phyloP scores from a whole-genome alignment of 2,113 vertebrate genomes.

The Pedetes capensis region DNA sequence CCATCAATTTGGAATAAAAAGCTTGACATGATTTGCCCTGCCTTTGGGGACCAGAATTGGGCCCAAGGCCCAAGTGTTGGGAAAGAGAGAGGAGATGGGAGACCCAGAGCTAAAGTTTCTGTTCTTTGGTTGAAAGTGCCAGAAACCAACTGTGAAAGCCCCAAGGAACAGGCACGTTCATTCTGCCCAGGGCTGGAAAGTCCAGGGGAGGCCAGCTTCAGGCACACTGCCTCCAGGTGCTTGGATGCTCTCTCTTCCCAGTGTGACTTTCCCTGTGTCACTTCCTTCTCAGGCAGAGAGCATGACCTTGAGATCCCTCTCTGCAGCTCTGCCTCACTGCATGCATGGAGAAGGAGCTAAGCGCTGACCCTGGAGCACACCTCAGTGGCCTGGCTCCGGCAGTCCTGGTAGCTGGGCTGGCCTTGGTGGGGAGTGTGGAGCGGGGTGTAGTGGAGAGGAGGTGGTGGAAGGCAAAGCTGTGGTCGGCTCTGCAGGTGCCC shows the following conservation, averaged over 20 bases:
- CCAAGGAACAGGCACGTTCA: not conserved
- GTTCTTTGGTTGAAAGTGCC: not conserved
- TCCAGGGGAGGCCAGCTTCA: not conserved
- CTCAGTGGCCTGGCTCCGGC: not conserved
- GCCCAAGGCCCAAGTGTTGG: not conserved
- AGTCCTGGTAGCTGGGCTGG: no score
- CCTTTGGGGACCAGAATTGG: not conserved
- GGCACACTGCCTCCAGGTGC: not conserved
- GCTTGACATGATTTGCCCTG: not conserved
- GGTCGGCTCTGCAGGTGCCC: accelerated
- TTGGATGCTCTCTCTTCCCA: not conserved
- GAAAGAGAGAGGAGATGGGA: not conserved
- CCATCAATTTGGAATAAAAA: not conserved
- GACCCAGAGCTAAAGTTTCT: not conserved
- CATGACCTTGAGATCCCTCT: not conserved
- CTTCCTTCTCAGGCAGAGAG: not conserved
- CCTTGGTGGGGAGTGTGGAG: no score
- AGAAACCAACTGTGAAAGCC: not conserved
- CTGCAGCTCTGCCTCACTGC: not conserved
- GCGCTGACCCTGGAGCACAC: not conserved
- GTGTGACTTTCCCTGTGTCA: not conserved
- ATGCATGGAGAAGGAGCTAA: not conserved
- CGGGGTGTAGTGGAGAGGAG: no score
- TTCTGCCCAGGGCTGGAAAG: no score
- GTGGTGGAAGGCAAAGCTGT: accelerated